These are phyloP conservation scores for Ceratina australensis DNA, from an alignment of 1,140 invertebrate species.

Conservation along the genomic window DNA sequence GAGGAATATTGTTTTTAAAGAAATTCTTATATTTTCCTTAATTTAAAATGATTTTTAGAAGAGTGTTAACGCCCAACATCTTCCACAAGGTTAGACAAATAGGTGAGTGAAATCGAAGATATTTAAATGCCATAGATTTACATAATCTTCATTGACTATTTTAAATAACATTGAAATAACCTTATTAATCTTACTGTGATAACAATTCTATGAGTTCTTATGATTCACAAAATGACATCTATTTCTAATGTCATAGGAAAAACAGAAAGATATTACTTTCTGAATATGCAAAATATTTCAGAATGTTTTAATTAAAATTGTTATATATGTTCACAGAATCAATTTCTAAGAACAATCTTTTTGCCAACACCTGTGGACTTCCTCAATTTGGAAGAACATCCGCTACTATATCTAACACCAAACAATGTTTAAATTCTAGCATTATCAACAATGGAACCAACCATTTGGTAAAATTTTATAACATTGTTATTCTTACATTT, in stretches of 20 bases:
- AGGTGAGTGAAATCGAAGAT: conserved; percentile 35
- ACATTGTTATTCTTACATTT: neutral
- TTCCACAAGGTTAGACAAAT: conserved; percentile 50
- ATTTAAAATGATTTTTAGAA: conserved; percentile 61
- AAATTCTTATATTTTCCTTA: neutral
- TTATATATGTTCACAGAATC: conserved; percentile 40
- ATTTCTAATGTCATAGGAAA: neutral
- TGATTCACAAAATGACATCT: neutral
- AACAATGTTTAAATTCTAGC: conserved; percentile 39
- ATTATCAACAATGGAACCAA: conserved; percentile 16
- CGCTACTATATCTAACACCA: conserved; percentile 34
- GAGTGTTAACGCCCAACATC: conserved; percentile 39
- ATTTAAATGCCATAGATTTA: conserved; percentile 27
- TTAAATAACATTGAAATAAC: conserved; percentile 21
- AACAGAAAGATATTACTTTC: neutral
- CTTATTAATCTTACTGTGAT: neutral
- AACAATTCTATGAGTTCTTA: neutral
- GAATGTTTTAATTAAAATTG: neutral
- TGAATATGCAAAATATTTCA: neutral
- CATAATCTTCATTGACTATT: conserved; percentile 43
- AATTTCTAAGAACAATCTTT: conserved; percentile 38
- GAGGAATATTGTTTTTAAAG: neutral
- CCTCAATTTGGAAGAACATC: conserved; percentile 36
- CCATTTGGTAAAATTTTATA: conserved; percentile 33
- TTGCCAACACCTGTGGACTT: conserved; percentile 26